phyloP scores from a whole-genome alignment of 1,140 invertebrate species.

The Drosophila bocki region DNA sequence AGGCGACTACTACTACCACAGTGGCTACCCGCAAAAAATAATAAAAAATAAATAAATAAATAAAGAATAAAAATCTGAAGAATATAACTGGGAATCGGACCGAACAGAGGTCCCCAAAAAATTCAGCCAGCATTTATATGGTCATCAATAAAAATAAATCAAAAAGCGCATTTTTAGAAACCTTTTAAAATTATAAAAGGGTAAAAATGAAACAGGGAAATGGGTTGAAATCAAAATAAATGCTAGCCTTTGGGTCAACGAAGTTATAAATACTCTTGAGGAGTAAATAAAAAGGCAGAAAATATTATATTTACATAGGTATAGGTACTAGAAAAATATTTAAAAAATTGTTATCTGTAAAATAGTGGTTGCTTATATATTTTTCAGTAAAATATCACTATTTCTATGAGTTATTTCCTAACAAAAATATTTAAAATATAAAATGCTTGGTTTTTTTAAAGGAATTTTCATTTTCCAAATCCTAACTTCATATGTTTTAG shows the following conservation, averaged over 20 bases:
- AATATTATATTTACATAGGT: not conserved
- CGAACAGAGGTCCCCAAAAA: conserved; percentile 35
- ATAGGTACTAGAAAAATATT: not conserved
- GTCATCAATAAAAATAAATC: conserved; percentile 84
- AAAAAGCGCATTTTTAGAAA: conserved; percentile 74
- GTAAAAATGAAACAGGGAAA: not conserved
- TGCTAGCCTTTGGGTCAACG: not conserved
- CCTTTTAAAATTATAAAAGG: conserved; percentile 32
- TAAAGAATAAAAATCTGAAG: not conserved
- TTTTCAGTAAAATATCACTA: too few relatives aligned
- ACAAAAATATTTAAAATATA: too few relatives aligned
- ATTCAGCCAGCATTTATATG: conserved; percentile 65
- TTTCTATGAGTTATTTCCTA: too few relatives aligned
- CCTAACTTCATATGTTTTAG: not conserved
- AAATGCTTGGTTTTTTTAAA: too few relatives aligned
- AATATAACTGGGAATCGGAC: not conserved
- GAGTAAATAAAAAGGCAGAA: not conserved
- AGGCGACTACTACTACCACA: conserved; percentile 45
- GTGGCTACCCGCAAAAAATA: conserved; percentile 35
- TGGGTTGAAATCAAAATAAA: not conserved
- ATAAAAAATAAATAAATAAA: not conserved
- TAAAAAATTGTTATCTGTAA: too few relatives aligned
- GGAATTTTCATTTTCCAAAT: too few relatives aligned
- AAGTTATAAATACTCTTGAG: not conserved
- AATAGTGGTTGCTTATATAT: too few relatives aligned